phyloP scores from a whole-genome alignment of 64 coral and sea anemone genomes.

The Actinia equina region DNA sequence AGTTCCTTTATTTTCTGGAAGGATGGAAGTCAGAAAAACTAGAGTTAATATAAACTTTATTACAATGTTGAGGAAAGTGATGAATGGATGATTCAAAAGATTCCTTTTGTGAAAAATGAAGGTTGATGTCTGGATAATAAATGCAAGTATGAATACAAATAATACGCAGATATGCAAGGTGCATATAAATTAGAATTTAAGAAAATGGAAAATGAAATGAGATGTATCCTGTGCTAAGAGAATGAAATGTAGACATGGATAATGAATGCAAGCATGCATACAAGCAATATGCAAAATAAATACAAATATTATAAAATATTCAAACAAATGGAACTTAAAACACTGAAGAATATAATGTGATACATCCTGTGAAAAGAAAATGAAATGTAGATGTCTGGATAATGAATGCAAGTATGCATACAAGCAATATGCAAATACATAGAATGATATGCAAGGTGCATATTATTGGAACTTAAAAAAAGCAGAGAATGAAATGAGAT shows the following conservation, averaged over 20 bases:
- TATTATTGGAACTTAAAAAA: background rate
- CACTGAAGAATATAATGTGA: no score
- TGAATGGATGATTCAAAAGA: background rate
- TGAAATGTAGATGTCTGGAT: background rate
- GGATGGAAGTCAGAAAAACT: background rate
- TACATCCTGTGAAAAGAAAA: background rate
- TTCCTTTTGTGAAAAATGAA: background rate
- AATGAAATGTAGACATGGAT: background rate
- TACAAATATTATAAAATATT: background rate
- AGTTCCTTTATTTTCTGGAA: constrained; percentile 4
- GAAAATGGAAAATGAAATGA: background rate
- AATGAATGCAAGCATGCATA: background rate
- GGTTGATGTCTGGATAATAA: background rate
- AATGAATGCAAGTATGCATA: background rate
- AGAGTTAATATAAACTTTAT: background rate
- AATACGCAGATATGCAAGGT: background rate
- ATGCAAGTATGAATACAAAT: background rate
- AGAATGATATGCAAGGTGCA: background rate
- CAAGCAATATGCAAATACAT: background rate
- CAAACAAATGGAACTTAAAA: no score
- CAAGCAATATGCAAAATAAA: background rate
- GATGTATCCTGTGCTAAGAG: background rate
- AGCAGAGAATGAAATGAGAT: background rate
- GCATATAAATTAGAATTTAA: background rate
- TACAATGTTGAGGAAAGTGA: background rate